These are phyloP conservation scores for Cydia pomonella DNA, from an alignment of 1,140 invertebrate species.

Conservation along the genomic window DNA sequence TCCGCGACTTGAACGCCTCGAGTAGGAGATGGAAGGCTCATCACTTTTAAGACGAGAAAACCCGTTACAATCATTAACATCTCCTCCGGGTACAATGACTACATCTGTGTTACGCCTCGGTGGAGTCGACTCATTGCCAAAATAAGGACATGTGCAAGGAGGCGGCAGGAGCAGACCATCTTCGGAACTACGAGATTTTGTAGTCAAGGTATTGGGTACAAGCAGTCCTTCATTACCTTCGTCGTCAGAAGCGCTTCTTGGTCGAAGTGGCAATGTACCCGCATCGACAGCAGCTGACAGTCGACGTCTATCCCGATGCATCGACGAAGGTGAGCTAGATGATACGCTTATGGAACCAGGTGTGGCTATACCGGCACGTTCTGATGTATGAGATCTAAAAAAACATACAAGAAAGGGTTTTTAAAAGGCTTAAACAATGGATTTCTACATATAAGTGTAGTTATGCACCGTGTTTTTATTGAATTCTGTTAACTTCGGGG, in stretches of 20 bases:
- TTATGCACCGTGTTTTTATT: too few species aligned
- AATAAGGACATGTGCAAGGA: conserved; percentile 89
- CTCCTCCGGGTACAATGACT: conserved; percentile 70
- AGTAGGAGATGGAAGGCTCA: conserved; percentile 69
- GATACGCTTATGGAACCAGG: conserved; percentile 72
- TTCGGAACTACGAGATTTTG: conserved; percentile 71
- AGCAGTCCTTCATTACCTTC: conserved; percentile 70
- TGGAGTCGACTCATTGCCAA: conserved; percentile 83
- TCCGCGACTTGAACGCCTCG: conserved; percentile 68
- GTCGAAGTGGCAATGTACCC: conserved; percentile 60
- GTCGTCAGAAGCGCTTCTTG: conserved; percentile 72
- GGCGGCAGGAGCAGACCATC: conserved; percentile 83
- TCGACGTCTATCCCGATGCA: conserved; percentile 67
- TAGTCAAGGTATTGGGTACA: conserved; percentile 61
- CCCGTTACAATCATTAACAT: conserved; percentile 70
- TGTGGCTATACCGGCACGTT: conserved; percentile 68
- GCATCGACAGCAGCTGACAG: conserved; percentile 63
- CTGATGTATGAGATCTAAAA: conserved; percentile 67
- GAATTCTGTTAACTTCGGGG: too few species aligned
- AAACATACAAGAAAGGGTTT: not conserved
- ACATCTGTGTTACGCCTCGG: conserved; percentile 70
- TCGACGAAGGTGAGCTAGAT: conserved; percentile 71
- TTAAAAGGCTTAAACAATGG: not conserved
- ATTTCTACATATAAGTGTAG: too few species aligned
- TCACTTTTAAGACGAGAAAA: conserved; percentile 71